Percentiles rank a stretch among this genome's conserved stretches.
Evolutionary conservation across 1,140 invertebrate genomes (phyloP).

Genomic region (Drosophila melanogaster): Release_6_plus_ISO1_MT NT_033777.3:15673501-15674000

Average conservation of each 20-base stretch:
- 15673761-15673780: conserved; percentile 37
- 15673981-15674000: conserved; percentile 24
- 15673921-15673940: conserved; percentile 55
- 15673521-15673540: conserved; percentile 69
- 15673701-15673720: conserved; percentile 66
- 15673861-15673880: conserved; percentile 64
- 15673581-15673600: conserved; percentile 75
- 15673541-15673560: conserved; percentile 51
- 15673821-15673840: conserved; percentile 63
- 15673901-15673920: conserved; percentile 66
- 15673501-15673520: conserved; percentile 61
- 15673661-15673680: not conserved
- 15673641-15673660: conserved; percentile 24
- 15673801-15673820: conserved; percentile 33
- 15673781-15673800: conserved; percentile 23
- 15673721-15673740: conserved; percentile 77
- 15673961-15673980: not conserved
- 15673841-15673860: conserved; percentile 53
- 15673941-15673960: conserved; percentile 7
- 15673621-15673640: conserved; percentile 62
- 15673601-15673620: conserved; percentile 66
- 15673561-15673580: conserved; percentile 9
- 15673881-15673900: conserved; percentile 80
- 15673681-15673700: conserved; percentile 11
- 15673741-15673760: conserved; percentile 68